These are phyloP conservation scores for Pseudolaguvia tuberculata DNA, from an alignment of 2,113 vertebrate genomes.

Conservation along the genomic window DNA sequence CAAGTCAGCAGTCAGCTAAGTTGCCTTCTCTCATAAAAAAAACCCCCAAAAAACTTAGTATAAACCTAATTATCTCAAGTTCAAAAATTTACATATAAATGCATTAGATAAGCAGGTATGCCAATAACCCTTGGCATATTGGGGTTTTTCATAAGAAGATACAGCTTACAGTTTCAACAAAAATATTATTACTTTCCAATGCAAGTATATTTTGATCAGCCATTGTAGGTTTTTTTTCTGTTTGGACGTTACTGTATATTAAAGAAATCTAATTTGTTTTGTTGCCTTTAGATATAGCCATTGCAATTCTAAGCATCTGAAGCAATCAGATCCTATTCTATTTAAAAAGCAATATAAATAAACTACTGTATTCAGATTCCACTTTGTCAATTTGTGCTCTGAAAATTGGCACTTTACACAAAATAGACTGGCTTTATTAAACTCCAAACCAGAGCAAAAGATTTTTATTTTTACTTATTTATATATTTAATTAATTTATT, in stretches of 20 bases:
- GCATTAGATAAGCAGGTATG: neutral
- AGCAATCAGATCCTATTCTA: conserved; percentile 7
- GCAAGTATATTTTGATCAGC: conserved; percentile 1
- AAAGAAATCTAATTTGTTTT: conserved; percentile 20
- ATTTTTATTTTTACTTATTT: too few species aligned
- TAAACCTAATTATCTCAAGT: neutral
- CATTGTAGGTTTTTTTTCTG: neutral
- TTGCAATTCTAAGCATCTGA: conserved; percentile 15
- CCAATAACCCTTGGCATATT: neutral
- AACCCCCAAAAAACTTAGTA: neutral
- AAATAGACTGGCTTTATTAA: conserved; percentile 12
- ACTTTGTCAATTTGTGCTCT: conserved; percentile 18
- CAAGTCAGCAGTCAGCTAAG: neutral
- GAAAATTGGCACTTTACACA: conserved; percentile 1
- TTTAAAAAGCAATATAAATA: conserved; percentile 18
- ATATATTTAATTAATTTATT: too few species aligned
- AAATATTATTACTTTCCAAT: neutral
- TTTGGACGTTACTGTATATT: neutral
- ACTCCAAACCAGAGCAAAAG: too few species aligned
- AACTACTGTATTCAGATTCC: conserved; percentile 19
- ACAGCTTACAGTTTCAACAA: neutral
- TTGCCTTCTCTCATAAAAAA: neutral
- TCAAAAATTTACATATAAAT: neutral
- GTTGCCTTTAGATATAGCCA: conserved; percentile 15
- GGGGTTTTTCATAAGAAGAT: neutral